Base-by-base conservation (phyloP, 2,797 vertebrate species). In the Synanceia verrucosa region DNA sequence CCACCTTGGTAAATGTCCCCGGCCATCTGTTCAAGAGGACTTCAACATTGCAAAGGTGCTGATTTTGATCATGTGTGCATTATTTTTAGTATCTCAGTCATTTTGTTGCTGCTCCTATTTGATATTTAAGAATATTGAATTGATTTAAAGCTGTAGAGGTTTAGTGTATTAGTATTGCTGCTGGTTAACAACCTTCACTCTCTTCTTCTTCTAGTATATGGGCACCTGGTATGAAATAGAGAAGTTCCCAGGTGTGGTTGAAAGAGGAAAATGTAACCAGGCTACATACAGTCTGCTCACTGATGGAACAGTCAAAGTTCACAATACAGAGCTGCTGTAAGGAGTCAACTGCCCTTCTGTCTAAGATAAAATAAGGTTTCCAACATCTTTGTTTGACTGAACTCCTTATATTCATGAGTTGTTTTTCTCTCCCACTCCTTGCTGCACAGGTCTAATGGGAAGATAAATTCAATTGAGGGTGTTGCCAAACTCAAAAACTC, bases 141-240 rank as follows among this genome's bases (percentile, higher is more conserved):
- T 33, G 2, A 18, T 6, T 11, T 31, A 6, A 4, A 44, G 13
- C 6, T 4, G 28, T 29, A 4, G 33, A 39, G 4, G 2, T 47
- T 16, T 12, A 12, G 3, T 13, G 8, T 37, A 19, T 26, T 19
- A 50, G 3, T 44, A 13, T 31, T 3, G 11, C 24, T 39, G 46
- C 24, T 48, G 10, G 13, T 31, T 9, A 26, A 46, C 7, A 56
- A 13, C 1, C 9, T 18, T 12, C 24, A 6, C 8, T 8, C 18
- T 58, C 26, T 18, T 37, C 9, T 31, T 1, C 0, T 12, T 55
- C 5, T n/a, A 92, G 88, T 92, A 91, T 43, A 77, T 95, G 75
- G 96, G 96, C 14, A 94, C 84, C 65, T 96, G 96, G 95, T 96
- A 95, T 0, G 95, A 96, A 87, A 94, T 96, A 12, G 93, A 96